A percentile compares a stretch with the other conserved stretches of the same genome.
phyloP scores from a whole-genome alignment of 2,113 vertebrate species.

The Laterallus jamaicensis region DNA sequence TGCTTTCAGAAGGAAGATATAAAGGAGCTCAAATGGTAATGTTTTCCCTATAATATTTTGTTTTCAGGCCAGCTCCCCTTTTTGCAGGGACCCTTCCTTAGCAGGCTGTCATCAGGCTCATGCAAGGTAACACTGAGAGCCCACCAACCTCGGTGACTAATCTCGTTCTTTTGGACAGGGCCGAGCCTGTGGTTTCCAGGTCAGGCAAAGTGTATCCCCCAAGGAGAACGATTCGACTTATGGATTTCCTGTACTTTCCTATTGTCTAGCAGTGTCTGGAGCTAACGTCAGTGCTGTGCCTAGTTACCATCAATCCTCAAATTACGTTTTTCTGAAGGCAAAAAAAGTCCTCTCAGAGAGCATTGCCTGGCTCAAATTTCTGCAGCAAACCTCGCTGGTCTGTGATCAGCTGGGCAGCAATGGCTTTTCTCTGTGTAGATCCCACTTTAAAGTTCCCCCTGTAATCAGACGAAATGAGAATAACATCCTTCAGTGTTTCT shows the following conservation, averaged over 20 bases:
- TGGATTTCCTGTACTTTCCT: background rate
- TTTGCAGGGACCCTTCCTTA: background rate
- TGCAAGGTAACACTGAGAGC: background rate
- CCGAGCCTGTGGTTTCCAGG: conserved; percentile 5
- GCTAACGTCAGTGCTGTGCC: background rate
- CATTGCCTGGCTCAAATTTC: background rate
- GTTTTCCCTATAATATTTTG: background rate
- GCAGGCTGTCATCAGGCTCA: conserved; percentile 6
- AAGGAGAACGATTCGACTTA: background rate
- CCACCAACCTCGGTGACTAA: conserved; percentile 2
- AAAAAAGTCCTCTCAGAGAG: background rate
- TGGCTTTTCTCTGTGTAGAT: background rate
- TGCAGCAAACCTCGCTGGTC: background rate
- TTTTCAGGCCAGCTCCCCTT: background rate
- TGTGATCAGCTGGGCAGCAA: fast-evolving
- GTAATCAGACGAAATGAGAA: background rate
- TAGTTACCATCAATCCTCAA: conserved; percentile 28
- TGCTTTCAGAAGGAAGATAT: background rate
- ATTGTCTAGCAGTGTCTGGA: conserved; percentile 17
- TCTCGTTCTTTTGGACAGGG: background rate
- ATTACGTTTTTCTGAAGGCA: background rate
- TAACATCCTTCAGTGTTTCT: background rate
- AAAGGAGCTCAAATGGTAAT: background rate
- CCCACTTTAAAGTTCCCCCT: background rate
- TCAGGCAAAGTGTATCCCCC: background rate